phyloP scores from a whole-genome alignment of 2,113 vertebrate species.

The Aepyceros melampus region DNA sequence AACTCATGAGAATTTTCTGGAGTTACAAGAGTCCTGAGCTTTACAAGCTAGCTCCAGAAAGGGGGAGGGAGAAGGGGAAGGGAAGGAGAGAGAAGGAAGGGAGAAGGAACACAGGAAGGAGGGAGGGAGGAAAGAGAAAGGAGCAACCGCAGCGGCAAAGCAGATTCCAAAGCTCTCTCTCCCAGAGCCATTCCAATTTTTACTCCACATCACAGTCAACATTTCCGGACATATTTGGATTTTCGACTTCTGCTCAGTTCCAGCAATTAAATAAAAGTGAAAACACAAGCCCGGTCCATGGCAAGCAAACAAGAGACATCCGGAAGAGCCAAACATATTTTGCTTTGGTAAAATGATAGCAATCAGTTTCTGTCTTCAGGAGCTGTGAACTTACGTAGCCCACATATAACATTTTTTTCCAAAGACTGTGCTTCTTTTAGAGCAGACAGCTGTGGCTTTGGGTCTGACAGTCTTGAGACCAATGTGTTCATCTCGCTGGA shows the following conservation, averaged over 20 bases:
- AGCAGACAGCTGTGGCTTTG: not conserved
- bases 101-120: not conserved
- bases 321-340: not conserved
- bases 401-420: not conserved
- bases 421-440: not conserved
- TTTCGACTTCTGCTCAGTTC: not conserved
- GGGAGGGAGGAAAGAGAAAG: rapidly evolving
- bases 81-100: not conserved
- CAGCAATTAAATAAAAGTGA: not conserved
- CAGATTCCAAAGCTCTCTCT: not conserved
- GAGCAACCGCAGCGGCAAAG: not conserved
- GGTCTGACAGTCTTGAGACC: not conserved
- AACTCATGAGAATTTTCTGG: not conserved
- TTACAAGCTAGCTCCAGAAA: not conserved
- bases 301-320: not conserved
- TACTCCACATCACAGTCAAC: not conserved
- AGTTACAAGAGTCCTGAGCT: not conserved
- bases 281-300: not conserved
- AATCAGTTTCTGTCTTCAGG: not conserved
- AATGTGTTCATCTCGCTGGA: not conserved
- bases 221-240: not conserved
- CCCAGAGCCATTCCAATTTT: not conserved
- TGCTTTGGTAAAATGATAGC: not conserved
- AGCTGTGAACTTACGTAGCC: not conserved
- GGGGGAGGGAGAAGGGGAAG: not conserved